Evolutionary conservation across 2,113 vertebrate species (phyloP).

Genomic region (Pseudolaguvia tuberculata): DNA sequence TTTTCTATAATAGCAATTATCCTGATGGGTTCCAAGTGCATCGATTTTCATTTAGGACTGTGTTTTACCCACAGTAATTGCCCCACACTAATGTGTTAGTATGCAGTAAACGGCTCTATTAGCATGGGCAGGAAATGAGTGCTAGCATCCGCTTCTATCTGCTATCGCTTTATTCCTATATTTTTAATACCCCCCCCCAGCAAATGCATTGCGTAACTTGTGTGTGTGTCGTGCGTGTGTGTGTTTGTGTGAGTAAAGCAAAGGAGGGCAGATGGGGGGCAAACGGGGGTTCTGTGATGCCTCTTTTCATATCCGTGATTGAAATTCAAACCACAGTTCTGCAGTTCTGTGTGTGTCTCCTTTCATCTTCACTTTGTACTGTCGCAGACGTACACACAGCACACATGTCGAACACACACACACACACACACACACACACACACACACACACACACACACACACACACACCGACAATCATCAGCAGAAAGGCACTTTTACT

Average conservation of each 20-base stretch:
- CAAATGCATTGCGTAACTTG: background rate
- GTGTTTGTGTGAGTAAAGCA: conserved; percentile 8
- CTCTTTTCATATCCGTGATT: conserved; percentile 24
- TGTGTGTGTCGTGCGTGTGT: background rate
- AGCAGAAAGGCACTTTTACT: background rate
- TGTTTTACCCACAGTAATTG: conserved; percentile 27
- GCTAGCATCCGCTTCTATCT: background rate
- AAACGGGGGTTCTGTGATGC: conserved; percentile 9
- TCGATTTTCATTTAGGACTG: conserved; percentile 35
- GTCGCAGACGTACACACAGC: background rate
- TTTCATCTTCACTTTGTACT: conserved; percentile 35
- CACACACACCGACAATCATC: too few species aligned
- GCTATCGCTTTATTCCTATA: conserved; percentile 15
- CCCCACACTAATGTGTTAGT: conserved; percentile 22
- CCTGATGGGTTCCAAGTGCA: conserved; percentile 18
- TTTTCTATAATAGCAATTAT: conserved; percentile 27
- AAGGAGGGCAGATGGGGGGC: conserved; percentile 6
- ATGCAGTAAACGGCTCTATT: conserved; percentile 31
- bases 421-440: background rate
- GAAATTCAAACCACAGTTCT: conserved; percentile 23
- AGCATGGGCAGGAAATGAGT: conserved; percentile 17
- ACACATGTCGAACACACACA: background rate
- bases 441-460: background rate
- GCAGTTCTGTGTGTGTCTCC: conserved; percentile 14
- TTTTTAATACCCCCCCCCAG: too few species aligned